phyloP scores from a whole-genome alignment of 2,888 invertebrate species.

The Ophion ellenae region DNA sequence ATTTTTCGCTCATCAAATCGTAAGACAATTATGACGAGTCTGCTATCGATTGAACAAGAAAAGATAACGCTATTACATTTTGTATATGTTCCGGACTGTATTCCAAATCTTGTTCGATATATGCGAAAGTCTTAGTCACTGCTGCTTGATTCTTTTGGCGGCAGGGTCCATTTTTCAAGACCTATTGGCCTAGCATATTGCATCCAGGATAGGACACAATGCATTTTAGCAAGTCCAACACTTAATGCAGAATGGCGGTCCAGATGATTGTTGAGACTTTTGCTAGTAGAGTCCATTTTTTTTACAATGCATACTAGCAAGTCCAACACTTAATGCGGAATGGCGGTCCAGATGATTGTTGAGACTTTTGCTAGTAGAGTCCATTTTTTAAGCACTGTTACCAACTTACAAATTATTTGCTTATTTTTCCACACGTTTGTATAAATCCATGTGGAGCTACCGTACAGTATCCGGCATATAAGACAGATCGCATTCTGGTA shows the following conservation, averaged over 20 bases:
- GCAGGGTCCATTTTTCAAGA: background rate
- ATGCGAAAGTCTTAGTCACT: background rate
- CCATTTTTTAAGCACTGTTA: slow-evolving; percentile 1
- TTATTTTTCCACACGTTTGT: slow-evolving; percentile 19
- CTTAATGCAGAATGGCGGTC: background rate
- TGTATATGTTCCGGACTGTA: background rate
- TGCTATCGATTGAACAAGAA: background rate
- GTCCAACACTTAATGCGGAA: background rate
- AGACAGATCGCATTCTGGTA: slow-evolving; percentile 64
- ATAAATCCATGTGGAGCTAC: background rate
- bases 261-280: background rate
- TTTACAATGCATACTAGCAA: no score
- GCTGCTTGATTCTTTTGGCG: no score
- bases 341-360: background rate
- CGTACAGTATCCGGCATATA: background rate
- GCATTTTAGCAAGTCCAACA: background rate
- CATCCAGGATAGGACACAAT: background rate
- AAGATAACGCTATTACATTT: background rate
- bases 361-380: background rate
- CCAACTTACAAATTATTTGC: background rate
- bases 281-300: background rate
- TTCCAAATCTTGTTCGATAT: background rate
- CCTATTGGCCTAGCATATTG: background rate
- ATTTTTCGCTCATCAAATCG: background rate
- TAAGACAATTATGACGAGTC: background rate